Evolutionary conservation across 2,888 invertebrate genomes (phyloP), one percentile per base, ranked within the genome.

Genomic region (Noctua fimbriata): DNA sequence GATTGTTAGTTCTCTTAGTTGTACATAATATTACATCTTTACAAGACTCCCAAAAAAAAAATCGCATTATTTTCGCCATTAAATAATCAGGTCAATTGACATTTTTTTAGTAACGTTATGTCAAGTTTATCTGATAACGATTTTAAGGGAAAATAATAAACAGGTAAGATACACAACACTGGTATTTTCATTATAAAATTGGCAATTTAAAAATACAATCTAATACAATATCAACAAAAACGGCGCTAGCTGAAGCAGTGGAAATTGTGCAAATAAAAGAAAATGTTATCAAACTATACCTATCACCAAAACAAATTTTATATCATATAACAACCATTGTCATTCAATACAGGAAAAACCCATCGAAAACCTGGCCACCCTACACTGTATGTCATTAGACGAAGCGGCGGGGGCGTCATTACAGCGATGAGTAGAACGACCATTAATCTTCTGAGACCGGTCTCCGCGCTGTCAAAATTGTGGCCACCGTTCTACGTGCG

Each of bases 401-500:
- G 92, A 89, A 89, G 92, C 93, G 93, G 94, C 91, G 95, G 95
- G 95, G 94, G 95, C 95, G 95, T 97, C 96, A 96, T 97, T 97
- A 97, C 97, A 91, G 92, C 96, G 96, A 97, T 97, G 96, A 97
- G 96, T 95, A 95, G 95, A 93, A 88, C 93, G 87, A 92, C 94
- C 96, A 96, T 96, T 96, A 96, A 97, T 96, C 97, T 96, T 96
- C 91, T 86, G 79, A 92, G 96, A 94, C 95, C 95, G 95, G 96
- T 96, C 97, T 94, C 95, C 87, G 91, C 87, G 85, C 96, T 96
- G 97, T 96, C 97, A 97, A 96, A 97, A 96, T 96, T 94, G 96
- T 96, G 96, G 95, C 94, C 94, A 96, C 95, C 92, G 93, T 93
- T 77, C 77, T 84, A 80, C 81, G 77, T 90, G 88, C 90, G 89